Evolutionary conservation across 2,797 vertebrate genomes (phyloP).

Genomic region (Okamejei kenojei): DNA sequence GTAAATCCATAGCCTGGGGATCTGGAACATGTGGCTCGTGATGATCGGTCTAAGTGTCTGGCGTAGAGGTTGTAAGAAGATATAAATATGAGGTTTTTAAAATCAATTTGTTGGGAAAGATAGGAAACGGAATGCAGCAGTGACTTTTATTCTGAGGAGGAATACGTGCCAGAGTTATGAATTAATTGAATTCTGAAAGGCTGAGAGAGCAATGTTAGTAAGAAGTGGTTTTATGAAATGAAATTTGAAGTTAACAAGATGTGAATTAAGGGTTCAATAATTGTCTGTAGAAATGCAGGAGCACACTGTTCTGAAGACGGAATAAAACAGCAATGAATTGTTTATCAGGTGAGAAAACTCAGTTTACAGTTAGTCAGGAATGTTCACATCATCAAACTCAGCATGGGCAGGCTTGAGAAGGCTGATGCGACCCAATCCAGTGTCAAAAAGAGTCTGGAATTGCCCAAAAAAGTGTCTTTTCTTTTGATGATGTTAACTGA

Average conservation of each 20-base stretch:
- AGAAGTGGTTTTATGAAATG: background rate
- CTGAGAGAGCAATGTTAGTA: background rate
- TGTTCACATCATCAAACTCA: background rate
- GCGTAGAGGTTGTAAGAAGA: background rate
- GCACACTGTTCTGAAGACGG: background rate
- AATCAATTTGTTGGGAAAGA: slow-evolving; percentile 4
- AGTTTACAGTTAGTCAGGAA: background rate
- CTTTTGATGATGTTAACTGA: background rate
- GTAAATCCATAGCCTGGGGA: background rate
- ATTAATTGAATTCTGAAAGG: background rate
- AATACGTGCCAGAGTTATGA: background rate
- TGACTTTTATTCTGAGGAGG: background rate
- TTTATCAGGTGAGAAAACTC: background rate
- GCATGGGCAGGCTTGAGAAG: background rate
- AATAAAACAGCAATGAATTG: background rate
- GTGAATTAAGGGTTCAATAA: background rate
- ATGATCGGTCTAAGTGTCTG: background rate
- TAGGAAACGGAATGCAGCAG: background rate
- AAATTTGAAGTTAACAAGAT: background rate
- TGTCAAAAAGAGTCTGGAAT: background rate
- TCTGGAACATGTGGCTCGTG: background rate
- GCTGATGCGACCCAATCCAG: too few relatives aligned
- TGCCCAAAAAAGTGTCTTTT: background rate
- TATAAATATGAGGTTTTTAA: background rate
- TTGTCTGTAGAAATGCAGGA: background rate